phyloP scores from a whole-genome alignment of 1,140 invertebrate genomes.

The Drosophila tani region DNA sequence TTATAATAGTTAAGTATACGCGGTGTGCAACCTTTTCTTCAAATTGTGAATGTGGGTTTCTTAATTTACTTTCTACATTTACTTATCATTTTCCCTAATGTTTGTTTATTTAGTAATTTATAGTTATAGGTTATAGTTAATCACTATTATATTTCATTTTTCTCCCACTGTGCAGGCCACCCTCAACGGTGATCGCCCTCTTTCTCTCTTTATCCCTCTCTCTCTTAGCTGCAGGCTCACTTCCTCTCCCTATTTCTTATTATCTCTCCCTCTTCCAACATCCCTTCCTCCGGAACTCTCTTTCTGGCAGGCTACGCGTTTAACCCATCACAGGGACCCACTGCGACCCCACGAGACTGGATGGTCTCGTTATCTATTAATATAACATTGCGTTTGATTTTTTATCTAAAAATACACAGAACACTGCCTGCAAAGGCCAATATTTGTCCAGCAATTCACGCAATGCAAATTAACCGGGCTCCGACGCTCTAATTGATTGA shows the following conservation, averaged over 20 bases:
- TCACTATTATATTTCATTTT: accelerated
- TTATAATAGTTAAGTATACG: slow-evolving; percentile 9
- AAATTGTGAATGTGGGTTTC: not conserved
- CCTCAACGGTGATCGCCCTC: slow-evolving; percentile 44
- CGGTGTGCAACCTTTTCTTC: not conserved
- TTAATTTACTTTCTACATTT: too few relatives aligned
- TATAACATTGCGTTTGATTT: slow-evolving; percentile 28
- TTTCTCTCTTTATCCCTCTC: slow-evolving; percentile 10
- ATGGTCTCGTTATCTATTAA: slow-evolving; percentile 49
- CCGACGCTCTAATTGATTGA: slow-evolving; percentile 70
- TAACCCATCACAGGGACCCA: slow-evolving; percentile 25
- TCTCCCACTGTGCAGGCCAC: slow-evolving; percentile 24
- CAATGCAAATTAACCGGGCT: slow-evolving; percentile 57
- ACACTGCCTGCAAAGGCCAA: slow-evolving; percentile 18
- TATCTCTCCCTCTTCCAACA: not conserved
- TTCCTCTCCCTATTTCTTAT: not conserved
- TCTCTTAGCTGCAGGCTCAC: not conserved
- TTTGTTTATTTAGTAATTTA: too few relatives aligned
- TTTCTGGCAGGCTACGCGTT: slow-evolving; percentile 9
- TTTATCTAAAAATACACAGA: slow-evolving; percentile 45
- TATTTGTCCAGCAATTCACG: slow-evolving; percentile 66
- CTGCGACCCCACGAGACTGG: not conserved
- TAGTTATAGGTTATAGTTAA: too few relatives aligned
- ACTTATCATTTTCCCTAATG: not conserved
- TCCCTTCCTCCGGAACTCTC: slow-evolving; percentile 12